A percentile compares a stretch with the other conserved stretches of the same genome.
Conservation (phyloP, 2,888 invertebrate species). For the Trichopoda pennipes region DNA sequence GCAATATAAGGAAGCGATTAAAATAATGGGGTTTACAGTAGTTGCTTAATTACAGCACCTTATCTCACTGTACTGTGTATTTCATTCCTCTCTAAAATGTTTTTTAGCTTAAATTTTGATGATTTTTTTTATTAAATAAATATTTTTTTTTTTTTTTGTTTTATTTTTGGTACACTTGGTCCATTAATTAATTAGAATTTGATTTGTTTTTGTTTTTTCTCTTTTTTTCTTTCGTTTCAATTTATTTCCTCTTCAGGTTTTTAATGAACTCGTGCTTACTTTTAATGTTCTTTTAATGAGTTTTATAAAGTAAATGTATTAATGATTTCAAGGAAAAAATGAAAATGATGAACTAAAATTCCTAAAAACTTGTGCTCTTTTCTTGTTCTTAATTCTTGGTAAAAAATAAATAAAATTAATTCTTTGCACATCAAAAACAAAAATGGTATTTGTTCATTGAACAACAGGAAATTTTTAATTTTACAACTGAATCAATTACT, state of each 20-base stretch:
- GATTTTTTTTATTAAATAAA: conserved; percentile 13
- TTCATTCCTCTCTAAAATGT: too few species aligned
- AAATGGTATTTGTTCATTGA: too few species aligned
- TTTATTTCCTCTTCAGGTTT: conserved; percentile 19
- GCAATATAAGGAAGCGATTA: too few species aligned
- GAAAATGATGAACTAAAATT: background rate
- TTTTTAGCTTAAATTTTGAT: background rate
- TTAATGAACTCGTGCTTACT: conserved; percentile 51
- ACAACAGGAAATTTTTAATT: too few species aligned
- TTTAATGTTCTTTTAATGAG: conserved; percentile 54
- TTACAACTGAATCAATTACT: too few species aligned
- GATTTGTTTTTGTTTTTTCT: conserved; percentile 8
- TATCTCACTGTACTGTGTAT: too few species aligned
- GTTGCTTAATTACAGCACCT: too few species aligned
- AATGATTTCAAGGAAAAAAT: conserved; percentile 27
- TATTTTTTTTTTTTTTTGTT: background rate
- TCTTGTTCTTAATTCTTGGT: background rate
- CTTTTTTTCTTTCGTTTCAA: background rate
- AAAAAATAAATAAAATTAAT: background rate
- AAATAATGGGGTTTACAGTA: too few species aligned
- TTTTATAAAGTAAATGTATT: conserved; percentile 48
- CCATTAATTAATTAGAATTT: conserved; percentile 50
- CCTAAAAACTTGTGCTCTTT: background rate
- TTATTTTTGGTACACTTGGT: conserved; percentile 22
- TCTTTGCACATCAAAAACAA: too few species aligned